Percentiles rank a stretch among this genome's conserved stretches.
These are phyloP conservation scores for Neosilurus hyrtlii DNA, from an alignment of 2,797 vertebrate species.

Conservation along the genomic window DNA sequence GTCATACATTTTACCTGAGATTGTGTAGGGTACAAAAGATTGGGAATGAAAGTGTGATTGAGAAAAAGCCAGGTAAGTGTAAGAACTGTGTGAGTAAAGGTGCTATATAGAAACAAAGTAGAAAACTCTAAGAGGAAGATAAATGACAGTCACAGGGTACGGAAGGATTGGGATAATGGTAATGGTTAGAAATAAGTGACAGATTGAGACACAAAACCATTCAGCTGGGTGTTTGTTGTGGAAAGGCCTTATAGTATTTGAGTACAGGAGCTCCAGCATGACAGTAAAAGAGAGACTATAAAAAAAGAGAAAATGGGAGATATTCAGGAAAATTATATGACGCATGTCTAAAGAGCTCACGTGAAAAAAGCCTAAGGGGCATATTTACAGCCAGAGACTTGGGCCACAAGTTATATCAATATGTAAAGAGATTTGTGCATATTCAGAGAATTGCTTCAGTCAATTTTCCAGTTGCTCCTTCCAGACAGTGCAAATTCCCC, in stretches of 20 bases:
- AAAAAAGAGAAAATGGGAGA: slow-evolving; percentile 6
- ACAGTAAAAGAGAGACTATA: neutral
- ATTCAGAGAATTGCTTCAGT: neutral
- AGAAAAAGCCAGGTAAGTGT: slow-evolving; percentile 43
- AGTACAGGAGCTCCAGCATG: neutral
- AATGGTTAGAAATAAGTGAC: slow-evolving; percentile 16
- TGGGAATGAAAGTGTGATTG: slow-evolving; percentile 33
- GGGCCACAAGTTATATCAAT: neutral
- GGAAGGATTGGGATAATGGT: slow-evolving; percentile 23
- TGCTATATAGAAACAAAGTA: slow-evolving; percentile 12
- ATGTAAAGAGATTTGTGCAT: neutral
- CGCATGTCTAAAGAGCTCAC: neutral
- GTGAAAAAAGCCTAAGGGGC: neutral
- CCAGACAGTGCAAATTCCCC: neutral
- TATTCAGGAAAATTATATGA: neutral
- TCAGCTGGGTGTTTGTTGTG: slow-evolving; percentile 16
- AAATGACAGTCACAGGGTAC: slow-evolving; percentile 27
- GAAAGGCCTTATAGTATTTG: slow-evolving; percentile 18
- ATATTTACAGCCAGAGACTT: neutral
- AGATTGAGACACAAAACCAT: slow-evolving; percentile 19
- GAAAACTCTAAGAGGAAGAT: neutral
- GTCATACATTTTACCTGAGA: slow-evolving; percentile 19
- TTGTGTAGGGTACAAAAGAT: neutral
- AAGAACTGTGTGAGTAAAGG: slow-evolving; percentile 22
- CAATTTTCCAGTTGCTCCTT: neutral